A percentile compares a stretch with the other conserved stretches of the same genome.
phyloP scores from a whole-genome alignment of 2,888 invertebrate species.

The Tipula unca region DNA sequence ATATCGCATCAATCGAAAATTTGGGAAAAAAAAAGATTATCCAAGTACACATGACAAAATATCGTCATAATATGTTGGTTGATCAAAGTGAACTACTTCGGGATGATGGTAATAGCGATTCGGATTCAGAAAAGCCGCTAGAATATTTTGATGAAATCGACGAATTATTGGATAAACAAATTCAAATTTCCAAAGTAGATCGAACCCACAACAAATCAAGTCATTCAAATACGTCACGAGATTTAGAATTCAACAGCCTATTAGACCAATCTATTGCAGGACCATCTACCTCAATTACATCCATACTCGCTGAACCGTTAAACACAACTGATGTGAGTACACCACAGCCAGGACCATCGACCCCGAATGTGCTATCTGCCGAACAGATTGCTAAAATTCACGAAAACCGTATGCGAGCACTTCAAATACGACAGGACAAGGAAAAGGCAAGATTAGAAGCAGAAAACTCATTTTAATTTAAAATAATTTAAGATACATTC shows the following conservation, averaged over 20 bases:
- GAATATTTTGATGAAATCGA: constrained; percentile 55
- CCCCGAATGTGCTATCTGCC: constrained; percentile 40
- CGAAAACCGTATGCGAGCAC: constrained; percentile 55
- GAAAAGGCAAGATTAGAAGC: constrained; percentile 19
- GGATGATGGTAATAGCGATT: constrained; percentile 25
- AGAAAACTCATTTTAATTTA: background rate
- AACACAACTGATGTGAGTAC: background rate
- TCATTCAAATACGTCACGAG: constrained; percentile 21
- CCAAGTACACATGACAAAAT: constrained; percentile 58
- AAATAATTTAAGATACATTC: constrained; percentile 19
- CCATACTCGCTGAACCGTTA: background rate
- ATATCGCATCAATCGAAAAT: constrained; percentile 66
- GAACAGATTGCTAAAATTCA: constrained; percentile 62
- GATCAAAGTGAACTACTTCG: constrained; percentile 41
- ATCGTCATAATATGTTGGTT: constrained; percentile 50
- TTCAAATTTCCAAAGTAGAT: constrained; percentile 46
- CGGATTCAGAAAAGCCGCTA: constrained; percentile 33
- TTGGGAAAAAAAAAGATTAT: constrained; percentile 74
- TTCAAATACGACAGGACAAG: constrained; percentile 53
- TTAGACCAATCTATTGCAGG: constrained; percentile 34
- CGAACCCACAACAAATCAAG: constrained; percentile 18
- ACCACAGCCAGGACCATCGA: constrained; percentile 16
- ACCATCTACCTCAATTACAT: constrained; percentile 34
- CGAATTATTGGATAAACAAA: constrained; percentile 54
- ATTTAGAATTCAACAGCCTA: constrained; percentile 25